Base-by-base conservation (phyloP, 2,888 invertebrate species). In the Oxystoma pomonae region DNA sequence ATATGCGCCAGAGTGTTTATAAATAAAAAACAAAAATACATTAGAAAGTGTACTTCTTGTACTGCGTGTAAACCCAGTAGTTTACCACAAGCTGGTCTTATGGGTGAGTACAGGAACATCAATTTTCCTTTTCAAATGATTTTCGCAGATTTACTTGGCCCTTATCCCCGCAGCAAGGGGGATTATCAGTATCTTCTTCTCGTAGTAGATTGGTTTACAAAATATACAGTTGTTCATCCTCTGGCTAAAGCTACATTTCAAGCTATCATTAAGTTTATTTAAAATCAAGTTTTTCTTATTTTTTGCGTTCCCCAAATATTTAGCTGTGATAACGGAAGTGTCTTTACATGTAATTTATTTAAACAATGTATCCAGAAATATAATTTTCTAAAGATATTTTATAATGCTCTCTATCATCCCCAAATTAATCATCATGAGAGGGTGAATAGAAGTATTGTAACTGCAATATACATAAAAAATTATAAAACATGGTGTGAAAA, bases 131-230 rank as follows among this genome's bases (percentile, higher is more conserved):
- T 62, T 53, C 65, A 70, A 55, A 57, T 66, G 19, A 21, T 69
- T 16, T 67, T 59, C 17, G 62, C 52, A 2, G 69, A 71, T 61
- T 59, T 69, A 9, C 55, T 69, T 16, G 70, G 69, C 16, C 68
- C 66, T 19, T 63, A 70, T 17, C 67, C 68, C 1, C 35, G 67
- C 35, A 64, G 67, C 5, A 53, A 63, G 19, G 58, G 59, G 35
- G 53, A n/a, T 16, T 17, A 53, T 53, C 53, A 17, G 7, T 53
- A 53, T 53, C 3, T 18, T 53, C 7, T 53, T 17, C 7, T 53
- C 7, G 53, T 18, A 7, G 18, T 53, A 18, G 53, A 53, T 53
- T 53, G 18, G 7, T 53, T 53, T 16, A 53, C 53, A 3, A 57
- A 57, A 57, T 57, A 20, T 20, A 16, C 19, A 18, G 18, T 3